Evolutionary conservation across 2,113 vertebrate genomes (phyloP), one percentile per base, ranked within the genome.

Genomic region (Fulmarus glacialis): DNA sequence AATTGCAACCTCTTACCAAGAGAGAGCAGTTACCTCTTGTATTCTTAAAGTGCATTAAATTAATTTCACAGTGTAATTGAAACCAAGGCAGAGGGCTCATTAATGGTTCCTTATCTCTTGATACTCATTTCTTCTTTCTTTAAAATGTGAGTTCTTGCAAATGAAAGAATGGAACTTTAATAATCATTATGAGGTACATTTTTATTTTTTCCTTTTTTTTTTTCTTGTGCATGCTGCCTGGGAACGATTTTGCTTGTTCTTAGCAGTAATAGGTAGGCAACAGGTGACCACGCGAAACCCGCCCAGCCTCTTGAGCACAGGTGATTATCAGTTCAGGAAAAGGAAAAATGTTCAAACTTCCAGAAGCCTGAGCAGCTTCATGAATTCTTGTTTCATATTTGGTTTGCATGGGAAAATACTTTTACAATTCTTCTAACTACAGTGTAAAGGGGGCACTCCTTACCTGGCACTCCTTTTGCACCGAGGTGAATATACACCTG

Each of bases 261-360:
- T 99, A 99, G 99, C 99, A 99, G 98, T 99, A 98, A 98, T 99
- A 99, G 99, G 99, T 99, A 99, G 99, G 98, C 99, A 99, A 98
- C 98, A 99, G 98, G 99, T 98, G 98, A 99, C 99, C 98, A 99
- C 98, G 96, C 97, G 98, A 98, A 99, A 99, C 98, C 99, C 98
- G 74, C 98, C 99, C 99, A 98, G 98, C 99, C 98, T 99, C 98
- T 99, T 99, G 97, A 99, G 99, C 98, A 99, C 99, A 99, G 99
- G 99, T 99, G 99, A 99, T 99, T 99, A 99, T 99, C 98, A 98
- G 95, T 96, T 98, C 98, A 97, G 95, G 97, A 94, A 87, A 72
- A 93, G 92, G 81, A 91, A 84, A 89, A 66, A 77, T 87, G 79
- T 30, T 68, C 66, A 70, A 48, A 52, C 73, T 94, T 67, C 72